Base-by-base conservation (phyloP, 2,113 vertebrate species). In the Accipiter cooperii region DNA sequence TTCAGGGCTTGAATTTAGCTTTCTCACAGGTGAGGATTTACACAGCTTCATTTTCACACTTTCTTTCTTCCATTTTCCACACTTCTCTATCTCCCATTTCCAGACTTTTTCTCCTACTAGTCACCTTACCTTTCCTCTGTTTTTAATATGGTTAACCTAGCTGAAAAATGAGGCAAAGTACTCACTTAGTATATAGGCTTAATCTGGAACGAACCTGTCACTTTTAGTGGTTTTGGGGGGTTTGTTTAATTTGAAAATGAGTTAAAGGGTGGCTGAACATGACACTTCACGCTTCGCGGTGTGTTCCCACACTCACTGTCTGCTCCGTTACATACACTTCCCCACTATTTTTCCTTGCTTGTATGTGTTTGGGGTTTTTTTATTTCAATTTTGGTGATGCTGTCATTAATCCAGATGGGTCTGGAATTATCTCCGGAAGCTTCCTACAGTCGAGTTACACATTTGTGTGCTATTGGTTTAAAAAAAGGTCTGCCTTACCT, bases 261-360 rank as follows among this genome's bases (percentile, higher is more conserved):
- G 4, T 51, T 60, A 33, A 55, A 75, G 13, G 7, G 28, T 40
- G 78, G 47, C 58, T 6, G 2, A 42, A 51, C 6, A 6, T 73
- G 49, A 34, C n/a, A 14, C 24, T 63, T 84, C 5, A 31, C 1
- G 6, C 20, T 54, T 58, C 0, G 0, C 17, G 1, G 8, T 3
- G 1, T 42, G 26, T 75, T 95, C 33, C 60, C 19, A 22, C 17
- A 4, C n/a, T 54, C 47, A 7, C 25, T 28, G 9, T 29, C 36
- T 69, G 38, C 29, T 69, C 44, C 4, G 0, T 38, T 57, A 16
- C 12, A 1, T 52, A 3, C 1, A 2, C 63, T 83, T 63, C 28
- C 14, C 10, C 31, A 17, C 12, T 29, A 28, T 6, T 3, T 64
- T 73, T 68, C 38, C n/a, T 81, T 6, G 3, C 10, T 33, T 47